phyloP scores from a whole-genome alignment of 1,140 invertebrate genomes.

The Ceratosolen fusciceps region DNA sequence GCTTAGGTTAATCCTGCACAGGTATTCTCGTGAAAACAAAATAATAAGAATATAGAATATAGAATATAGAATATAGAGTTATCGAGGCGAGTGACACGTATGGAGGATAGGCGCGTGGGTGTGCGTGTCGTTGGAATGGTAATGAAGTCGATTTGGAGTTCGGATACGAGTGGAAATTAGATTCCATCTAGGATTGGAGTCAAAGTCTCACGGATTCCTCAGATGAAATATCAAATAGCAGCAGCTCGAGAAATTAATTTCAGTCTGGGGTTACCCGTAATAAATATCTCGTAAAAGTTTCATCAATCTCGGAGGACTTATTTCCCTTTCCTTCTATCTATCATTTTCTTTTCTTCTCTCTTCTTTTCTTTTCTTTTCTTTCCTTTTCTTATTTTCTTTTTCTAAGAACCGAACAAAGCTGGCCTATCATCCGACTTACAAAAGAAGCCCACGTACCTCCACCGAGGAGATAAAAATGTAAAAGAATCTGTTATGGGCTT shows the following conservation, averaged over 20 bases:
- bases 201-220: neutral
- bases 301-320: neutral
- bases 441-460: neutral
- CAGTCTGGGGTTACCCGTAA: neutral
- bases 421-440: neutral
- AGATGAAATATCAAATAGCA: constrained; percentile 2
- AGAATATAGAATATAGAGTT: no score
- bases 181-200: neutral
- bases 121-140: no score
- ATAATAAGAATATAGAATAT: no score
- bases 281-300: constrained; percentile 20
- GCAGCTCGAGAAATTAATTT: neutral
- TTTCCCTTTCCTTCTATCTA: no score
- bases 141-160: neutral
- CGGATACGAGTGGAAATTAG: neutral
- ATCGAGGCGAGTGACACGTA: no score
- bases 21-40: no score
- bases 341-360: no score
- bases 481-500: no score
- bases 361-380: no score
- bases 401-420: neutral
- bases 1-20: no score
- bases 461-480: neutral
- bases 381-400: no score
- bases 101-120: no score